phyloP scores from a whole-genome alignment of 2,113 vertebrate genomes.

The Trematomus loennbergii region DNA sequence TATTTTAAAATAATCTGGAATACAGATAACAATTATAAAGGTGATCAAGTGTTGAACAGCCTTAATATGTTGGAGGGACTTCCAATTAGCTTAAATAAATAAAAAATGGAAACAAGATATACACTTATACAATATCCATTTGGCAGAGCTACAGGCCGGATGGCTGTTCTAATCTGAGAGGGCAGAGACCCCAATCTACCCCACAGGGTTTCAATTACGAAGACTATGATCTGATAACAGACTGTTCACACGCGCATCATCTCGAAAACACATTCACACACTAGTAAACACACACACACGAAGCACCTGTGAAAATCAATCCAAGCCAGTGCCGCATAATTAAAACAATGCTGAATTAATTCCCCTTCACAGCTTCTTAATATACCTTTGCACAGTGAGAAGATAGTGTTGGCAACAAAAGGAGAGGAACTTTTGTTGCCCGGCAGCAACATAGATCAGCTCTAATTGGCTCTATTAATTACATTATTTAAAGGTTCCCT shows the following conservation, averaged over 20 bases:
- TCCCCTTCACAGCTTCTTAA: slow-evolving; percentile 15
- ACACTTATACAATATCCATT: neutral
- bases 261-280: neutral
- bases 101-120: too few relatives aligned
- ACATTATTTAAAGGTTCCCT: too few relatives aligned
- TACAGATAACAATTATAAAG: neutral
- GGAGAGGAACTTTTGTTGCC: neutral
- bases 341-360: slow-evolving; percentile 11
- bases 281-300: neutral
- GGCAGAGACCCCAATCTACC: slow-evolving; percentile 31
- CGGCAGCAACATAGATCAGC: neutral
- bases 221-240: slow-evolving; percentile 38
- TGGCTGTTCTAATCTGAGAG: slow-evolving; percentile 33
- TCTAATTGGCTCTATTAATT: neutral
- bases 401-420: neutral
- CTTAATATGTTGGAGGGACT: neutral
- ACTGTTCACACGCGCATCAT: neutral
- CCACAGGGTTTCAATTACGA: slow-evolving; percentile 35
- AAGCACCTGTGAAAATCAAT: neutral
- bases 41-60: neutral
- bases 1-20: neutral
- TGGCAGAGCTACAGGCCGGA: slow-evolving; percentile 10
- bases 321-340: slow-evolving; percentile 7
- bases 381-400: neutral
- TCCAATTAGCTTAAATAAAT: neutral